These are phyloP conservation scores for Lasioglossum baleicum DNA, from an alignment of 1,140 invertebrate species.

Conservation along the genomic window DNA sequence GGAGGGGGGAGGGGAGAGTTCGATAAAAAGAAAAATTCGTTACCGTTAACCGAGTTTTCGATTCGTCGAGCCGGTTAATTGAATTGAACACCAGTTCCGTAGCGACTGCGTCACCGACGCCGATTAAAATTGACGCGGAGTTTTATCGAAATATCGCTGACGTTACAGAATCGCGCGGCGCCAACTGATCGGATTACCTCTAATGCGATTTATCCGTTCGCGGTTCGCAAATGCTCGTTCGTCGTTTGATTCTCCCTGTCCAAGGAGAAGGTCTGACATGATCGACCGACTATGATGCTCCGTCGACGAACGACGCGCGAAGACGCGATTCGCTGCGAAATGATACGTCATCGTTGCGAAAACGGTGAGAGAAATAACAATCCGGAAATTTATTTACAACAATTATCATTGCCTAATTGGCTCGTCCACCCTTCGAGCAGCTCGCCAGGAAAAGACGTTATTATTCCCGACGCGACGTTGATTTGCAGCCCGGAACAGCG, in stretches of 20 bases:
- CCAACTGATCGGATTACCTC: not conserved
- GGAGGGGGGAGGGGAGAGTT: not conserved
- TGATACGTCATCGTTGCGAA: no score
- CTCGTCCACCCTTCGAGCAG: no score
- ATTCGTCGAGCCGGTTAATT: conserved; percentile 26
- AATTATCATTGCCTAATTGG: no score
- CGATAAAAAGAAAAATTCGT: conserved; percentile 16
- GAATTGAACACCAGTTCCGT: not conserved
- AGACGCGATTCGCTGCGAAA: no score
- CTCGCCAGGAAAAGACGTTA: not conserved
- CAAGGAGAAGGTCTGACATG: not conserved
- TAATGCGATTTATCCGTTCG: conserved; percentile 12
- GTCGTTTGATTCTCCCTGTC: not conserved
- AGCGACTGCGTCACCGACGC: not conserved
- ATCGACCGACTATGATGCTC: no score
- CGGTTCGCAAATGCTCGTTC: not conserved
- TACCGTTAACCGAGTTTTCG: conserved; percentile 5
- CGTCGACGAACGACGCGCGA: no score
- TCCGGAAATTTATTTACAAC: no score
- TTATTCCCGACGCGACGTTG: not conserved
- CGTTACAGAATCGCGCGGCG: not conserved
- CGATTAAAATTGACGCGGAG: conserved; percentile 20
- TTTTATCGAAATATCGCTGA: conserved; percentile 13
- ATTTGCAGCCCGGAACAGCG: not conserved
- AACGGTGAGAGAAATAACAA: no score